phyloP scores from a whole-genome alignment of 1,140 invertebrate species.

The Hermatobates lingyangjiaoensis region DNA sequence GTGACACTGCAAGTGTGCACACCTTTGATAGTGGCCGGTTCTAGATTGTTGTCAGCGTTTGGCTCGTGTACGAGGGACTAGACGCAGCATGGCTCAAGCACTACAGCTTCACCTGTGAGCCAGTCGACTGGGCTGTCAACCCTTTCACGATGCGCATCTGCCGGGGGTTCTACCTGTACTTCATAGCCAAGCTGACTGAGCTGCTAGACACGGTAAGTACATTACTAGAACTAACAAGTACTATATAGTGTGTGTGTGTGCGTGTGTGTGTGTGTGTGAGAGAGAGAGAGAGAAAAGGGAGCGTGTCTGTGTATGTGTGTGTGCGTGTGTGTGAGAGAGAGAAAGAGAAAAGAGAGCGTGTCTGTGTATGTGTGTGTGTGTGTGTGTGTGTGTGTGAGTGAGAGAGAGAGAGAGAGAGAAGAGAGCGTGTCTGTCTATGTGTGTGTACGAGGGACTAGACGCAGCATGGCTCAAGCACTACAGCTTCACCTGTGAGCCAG shows the following conservation, averaged over 20 bases:
- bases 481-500: slow-evolving; percentile 62
- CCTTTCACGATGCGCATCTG: slow-evolving; percentile 43
- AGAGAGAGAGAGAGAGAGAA: not conserved
- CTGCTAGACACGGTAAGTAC: slow-evolving; percentile 59
- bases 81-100: slow-evolving; percentile 42
- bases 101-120: slow-evolving; percentile 63
- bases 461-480: slow-evolving; percentile 45
- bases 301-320: not conserved
- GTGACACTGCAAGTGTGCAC: too few species aligned
- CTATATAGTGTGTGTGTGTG: not conserved
- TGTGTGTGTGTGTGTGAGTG: not conserved
- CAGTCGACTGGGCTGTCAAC: slow-evolving; percentile 50
- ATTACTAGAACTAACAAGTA: not conserved
- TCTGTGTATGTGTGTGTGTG: not conserved
- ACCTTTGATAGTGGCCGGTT: too few species aligned
- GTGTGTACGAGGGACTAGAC: slow-evolving; percentile 32
- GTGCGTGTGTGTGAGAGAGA: not conserved
- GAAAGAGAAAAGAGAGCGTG: not conserved
- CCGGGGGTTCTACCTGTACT: slow-evolving; percentile 72
- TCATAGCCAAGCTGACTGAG: slow-evolving; percentile 77
- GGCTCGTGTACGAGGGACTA: slow-evolving; percentile 26
- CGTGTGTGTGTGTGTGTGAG: not conserved
- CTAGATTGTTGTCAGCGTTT: not conserved
- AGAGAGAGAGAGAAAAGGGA: not conserved
- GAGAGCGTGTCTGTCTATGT: too few species aligned